Base-by-base conservation (phyloP, 2,888 invertebrate genomes). In the Drosophila nr. fundita region DNA sequence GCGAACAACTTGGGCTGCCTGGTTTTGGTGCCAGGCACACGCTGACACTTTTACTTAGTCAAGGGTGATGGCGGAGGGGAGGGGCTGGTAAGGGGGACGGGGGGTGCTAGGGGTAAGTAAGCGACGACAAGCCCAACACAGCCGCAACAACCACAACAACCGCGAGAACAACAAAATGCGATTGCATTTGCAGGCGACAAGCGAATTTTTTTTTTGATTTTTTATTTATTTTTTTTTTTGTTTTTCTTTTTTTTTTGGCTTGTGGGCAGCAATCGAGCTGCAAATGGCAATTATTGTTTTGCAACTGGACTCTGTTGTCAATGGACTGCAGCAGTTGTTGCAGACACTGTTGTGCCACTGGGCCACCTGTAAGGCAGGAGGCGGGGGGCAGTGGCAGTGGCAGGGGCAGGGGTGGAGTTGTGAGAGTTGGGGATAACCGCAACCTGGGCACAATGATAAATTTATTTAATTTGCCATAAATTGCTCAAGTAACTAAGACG, bases 381-480 rank as follows among this genome's bases (percentile, higher is more conserved):
- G 2, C 32, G 32, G 32, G 30, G 30, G 30, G 15, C 49, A 0
- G 30, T 8, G 32, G 10, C 54, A 1, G 34, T 2, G 10, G 18
- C 11, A 8, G 5, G 6, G 34, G 21, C 54, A 0, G 34, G 11
- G 10, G 6, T 21, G 4, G 6, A 18, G 38, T 4, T 10, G 32
- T 8, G 42, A 27, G 10, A 29, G 30, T 7, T 18, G 40, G 42
- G 50, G 62, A 18, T 13, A 49, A 61, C 76, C 65, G 45, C 74
- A 74, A 58, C 80, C 68, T 80, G 82, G 74, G 73, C 83, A 79
- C 84, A 87, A 90, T 87, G 89, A 90, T 89, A 90, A 90, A 90
- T 90, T 89, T 90, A 87, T 90, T 89, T 89, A 90, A 87, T 90
- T 90, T 84, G 78, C 83, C 88, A 88, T 90, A 84, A 90, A 90